These are phyloP conservation scores for Carassius auratus DNA, from an alignment of 2,113 vertebrate genomes.

Conservation along the genomic window DNA sequence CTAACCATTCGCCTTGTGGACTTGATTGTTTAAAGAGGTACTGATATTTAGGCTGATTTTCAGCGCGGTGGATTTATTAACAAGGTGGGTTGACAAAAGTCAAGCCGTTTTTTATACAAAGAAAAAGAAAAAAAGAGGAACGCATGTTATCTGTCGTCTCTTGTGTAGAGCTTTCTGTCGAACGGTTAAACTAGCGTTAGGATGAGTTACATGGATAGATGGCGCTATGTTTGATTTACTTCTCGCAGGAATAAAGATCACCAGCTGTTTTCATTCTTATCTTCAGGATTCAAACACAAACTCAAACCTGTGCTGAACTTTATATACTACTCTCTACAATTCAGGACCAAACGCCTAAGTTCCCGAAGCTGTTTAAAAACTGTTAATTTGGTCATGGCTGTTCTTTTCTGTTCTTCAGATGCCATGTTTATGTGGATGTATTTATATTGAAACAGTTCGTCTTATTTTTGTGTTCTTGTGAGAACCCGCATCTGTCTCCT, in stretches of 20 bases:
- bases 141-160: conserved; percentile 97
- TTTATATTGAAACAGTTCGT: conserved; percentile 94
- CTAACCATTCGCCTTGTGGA: conserved; percentile 77
- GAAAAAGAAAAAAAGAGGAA: conserved; percentile 71
- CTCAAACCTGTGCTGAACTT: conserved; percentile 99
- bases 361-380: conserved; percentile 83
- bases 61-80: conserved; percentile 81
- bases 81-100: conserved; percentile 90
- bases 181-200: conserved; percentile 98
- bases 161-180: conserved; percentile 93
- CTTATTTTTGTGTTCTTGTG: conserved; percentile 61
- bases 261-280: conserved; percentile 96
- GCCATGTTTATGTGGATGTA: conserved; percentile 96
- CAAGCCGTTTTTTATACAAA: conserved; percentile 85
- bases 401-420: conserved; percentile 91
- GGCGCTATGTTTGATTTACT: conserved; percentile 97
- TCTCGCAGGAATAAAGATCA: conserved; percentile 76
- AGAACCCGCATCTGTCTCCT: conserved; percentile 83
- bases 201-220: conserved; percentile 94
- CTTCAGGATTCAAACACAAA: conserved; percentile 98
- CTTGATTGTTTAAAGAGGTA: conserved; percentile 83
- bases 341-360: conserved; percentile 92
- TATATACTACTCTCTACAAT: conserved; percentile 80
- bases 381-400: conserved; percentile 85
- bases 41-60: conserved; percentile 71